Evolutionary conservation across 2,888 invertebrate species (phyloP).

Genomic region (Drosophila greeni): DNA sequence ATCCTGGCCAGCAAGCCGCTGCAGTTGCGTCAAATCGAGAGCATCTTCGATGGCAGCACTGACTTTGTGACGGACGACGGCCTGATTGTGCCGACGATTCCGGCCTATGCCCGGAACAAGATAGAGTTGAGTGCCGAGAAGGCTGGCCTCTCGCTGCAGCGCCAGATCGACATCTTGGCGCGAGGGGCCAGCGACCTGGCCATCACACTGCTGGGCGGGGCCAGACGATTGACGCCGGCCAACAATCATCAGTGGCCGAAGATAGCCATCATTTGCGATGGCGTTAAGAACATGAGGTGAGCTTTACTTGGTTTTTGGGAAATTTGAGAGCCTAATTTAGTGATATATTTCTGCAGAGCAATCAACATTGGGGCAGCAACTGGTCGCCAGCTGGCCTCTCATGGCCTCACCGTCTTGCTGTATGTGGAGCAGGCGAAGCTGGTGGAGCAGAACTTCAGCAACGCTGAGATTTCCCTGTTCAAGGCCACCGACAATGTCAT

Average conservation of each 20-base stretch:
- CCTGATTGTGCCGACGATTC: conserved; percentile 87
- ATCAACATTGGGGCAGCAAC: conserved; percentile 86
- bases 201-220: conserved; percentile 89
- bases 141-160: conserved; percentile 83
- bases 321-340: too few relatives aligned
- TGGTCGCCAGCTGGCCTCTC: conserved; percentile 89
- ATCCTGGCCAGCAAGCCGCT: conserved; percentile 84
- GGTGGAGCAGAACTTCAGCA: conserved; percentile 79
- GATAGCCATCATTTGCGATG: conserved; percentile 86
- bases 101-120: conserved; percentile 83
- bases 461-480: conserved; percentile 83
- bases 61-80: conserved; percentile 85
- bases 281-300: conserved; percentile 55
- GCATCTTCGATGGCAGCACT: conserved; percentile 76
- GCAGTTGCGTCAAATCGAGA: conserved; percentile 84
- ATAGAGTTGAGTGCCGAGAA: conserved; percentile 85
- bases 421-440: conserved; percentile 80
- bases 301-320: neutral
- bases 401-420: conserved; percentile 86
- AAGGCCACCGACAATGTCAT: conserved; percentile 83
- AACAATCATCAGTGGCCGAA: conserved; percentile 93
- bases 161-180: conserved; percentile 87
- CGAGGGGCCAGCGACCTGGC: conserved; percentile 92
- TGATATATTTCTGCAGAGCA: conserved; percentile 54
- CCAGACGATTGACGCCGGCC: conserved; percentile 88